These are phyloP conservation scores for Umimayanthus kanabou DNA, from an alignment of 92 coral and sea anemone species.

Conservation along the genomic window DNA sequence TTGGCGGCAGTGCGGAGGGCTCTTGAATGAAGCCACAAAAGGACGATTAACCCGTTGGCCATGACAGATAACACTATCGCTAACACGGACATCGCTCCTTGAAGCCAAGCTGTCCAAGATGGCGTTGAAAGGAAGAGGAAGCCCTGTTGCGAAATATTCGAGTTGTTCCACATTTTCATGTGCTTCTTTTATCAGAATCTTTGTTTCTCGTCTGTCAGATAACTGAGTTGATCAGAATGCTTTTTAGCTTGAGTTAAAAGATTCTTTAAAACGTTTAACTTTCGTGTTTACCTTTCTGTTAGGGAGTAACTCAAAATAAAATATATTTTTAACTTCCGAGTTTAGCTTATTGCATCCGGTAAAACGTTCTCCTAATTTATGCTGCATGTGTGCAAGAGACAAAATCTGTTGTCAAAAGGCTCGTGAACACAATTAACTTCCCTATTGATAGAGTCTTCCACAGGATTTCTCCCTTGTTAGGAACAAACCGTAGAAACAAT, in stretches of 20 bases:
- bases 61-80: slow-evolving; percentile 4
- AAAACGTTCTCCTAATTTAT: too few relatives aligned
- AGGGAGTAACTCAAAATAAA: neutral
- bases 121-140: neutral
- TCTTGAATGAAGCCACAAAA: slow-evolving; percentile 6
- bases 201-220: too few relatives aligned
- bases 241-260: too few relatives aligned
- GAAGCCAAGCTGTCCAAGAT: neutral
- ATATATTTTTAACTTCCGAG: neutral
- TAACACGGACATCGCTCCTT: neutral
- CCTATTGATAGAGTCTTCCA: neutral
- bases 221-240: too few relatives aligned
- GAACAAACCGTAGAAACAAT: neutral
- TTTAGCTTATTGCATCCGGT: neutral
- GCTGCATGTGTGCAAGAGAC: neutral
- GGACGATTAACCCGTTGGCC: slow-evolving; percentile 4
- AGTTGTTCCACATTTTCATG: neutral
- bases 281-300: neutral
- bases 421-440: too few relatives aligned
- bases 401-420: neutral
- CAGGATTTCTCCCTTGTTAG: too few relatives aligned
- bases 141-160: neutral
- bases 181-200: neutral
- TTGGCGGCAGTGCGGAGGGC: slow-evolving; percentile 31
- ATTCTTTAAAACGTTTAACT: too few relatives aligned